Conservation (phyloP, 2,888 invertebrate species). For the Trachelus stipa region DNA sequence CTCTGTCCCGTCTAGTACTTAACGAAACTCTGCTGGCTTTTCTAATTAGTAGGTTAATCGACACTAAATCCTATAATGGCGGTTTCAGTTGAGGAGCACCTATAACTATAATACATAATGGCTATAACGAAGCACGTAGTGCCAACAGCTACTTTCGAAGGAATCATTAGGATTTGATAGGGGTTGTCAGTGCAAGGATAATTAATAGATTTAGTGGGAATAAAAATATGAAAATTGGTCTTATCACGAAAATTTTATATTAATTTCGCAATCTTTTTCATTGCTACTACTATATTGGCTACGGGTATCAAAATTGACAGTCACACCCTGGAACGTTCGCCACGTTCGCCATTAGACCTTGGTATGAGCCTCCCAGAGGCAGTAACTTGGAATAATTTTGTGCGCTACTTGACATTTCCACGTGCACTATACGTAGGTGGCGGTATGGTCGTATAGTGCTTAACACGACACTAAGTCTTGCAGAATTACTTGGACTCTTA, state of each 20-base stretch:
- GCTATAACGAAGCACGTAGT: neutral
- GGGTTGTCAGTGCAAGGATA: neutral
- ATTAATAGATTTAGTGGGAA: neutral
- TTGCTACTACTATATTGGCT: neutral
- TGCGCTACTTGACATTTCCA: neutral
- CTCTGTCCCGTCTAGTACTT: neutral
- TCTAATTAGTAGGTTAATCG: neutral
- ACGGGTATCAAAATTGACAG: neutral
- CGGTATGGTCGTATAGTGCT: constrained; percentile 9
- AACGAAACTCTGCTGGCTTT: neutral
- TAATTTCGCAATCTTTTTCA: neutral
- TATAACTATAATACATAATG: neutral
- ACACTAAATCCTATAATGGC: neutral
- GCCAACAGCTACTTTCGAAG: neutral
- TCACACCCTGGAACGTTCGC: neutral
- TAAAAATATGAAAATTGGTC: neutral
- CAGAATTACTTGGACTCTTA: constrained; percentile 34
- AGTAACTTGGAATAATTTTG: neutral
- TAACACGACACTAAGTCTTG: constrained; percentile 26
- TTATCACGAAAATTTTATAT: neutral
- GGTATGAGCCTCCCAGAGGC: neutral
- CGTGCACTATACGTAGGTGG: neutral
- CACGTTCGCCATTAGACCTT: neutral
- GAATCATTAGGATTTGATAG: neutral
- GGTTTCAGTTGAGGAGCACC: neutral